Base-by-base conservation (phyloP, 2,113 vertebrate species). In the Panurus biarmicus region DNA sequence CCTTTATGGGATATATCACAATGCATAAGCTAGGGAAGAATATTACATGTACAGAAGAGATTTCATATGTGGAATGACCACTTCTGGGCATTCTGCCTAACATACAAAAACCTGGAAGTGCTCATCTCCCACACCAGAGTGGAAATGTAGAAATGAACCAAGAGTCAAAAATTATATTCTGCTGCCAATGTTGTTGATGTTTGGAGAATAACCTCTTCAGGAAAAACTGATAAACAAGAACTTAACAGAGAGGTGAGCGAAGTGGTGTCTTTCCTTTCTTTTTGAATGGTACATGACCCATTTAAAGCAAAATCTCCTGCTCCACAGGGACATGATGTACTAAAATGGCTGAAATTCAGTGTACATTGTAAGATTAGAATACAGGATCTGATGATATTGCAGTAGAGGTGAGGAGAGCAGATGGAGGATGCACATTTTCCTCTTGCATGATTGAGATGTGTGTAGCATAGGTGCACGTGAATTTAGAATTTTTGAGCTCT, bases 21-120 rank as follows among this genome's bases (percentile, higher is more conserved):
- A 14, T 22, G 13, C 0, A 0, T 28, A 87, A 29, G 7, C 4
- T 47, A 54, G 11, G 12, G 50, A 19, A 61, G 40, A 72, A 11
- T 15, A 64, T 23, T 22, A 24, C 3, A 11, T 2, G 6, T 22
- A 12, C 22, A 38, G 44, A 76, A 60, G 23, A 60, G 12, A 17
- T 56, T 20, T 64, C 50, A 3, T 1, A 4, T 14, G 12, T 69
- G 25, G 33, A 33, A 11, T 61, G 14, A 36, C 11, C 20, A 24
- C 36, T 83, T 75, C 42, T 79, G 61, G 28, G 13, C n/a, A 16
- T 24, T 33, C 11, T 35, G 6, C 11, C 66, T 79, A 36, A 33
- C 2, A 14, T 9, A 21, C 1, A 60, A 38, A 82, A 82, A 26
- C 9, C 24, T 78, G 21, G 3, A 51, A 44, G 9, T 4, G 17